These are phyloP conservation scores for Benthosema pterotum DNA, from an alignment of 2,797 vertebrate genomes.

Conservation along the genomic window DNA sequence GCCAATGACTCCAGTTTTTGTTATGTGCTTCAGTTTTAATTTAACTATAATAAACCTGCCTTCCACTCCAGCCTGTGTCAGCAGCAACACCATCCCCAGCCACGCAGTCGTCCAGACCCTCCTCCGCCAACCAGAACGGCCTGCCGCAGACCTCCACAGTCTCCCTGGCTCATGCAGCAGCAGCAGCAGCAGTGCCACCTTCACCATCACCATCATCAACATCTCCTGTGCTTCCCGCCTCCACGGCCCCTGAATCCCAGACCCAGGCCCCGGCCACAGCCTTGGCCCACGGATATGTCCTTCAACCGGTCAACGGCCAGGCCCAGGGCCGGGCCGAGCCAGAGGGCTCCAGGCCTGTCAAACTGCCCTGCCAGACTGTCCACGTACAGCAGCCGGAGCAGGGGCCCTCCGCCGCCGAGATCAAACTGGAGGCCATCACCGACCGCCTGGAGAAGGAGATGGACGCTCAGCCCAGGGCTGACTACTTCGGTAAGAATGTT, in stretches of 20 bases:
- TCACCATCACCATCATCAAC: background rate
- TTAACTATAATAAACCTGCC: no score
- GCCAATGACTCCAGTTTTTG: no score
- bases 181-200: no score
- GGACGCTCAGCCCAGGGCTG: constrained; percentile 89
- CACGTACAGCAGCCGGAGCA: constrained; percentile 71
- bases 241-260: constrained; percentile 43
- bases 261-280: constrained; percentile 19
- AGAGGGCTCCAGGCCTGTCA: constrained; percentile 73
- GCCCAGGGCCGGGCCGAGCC: constrained; percentile 41
- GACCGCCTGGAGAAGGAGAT: constrained; percentile 94
- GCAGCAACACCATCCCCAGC: constrained; percentile 14
- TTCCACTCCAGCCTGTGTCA: constrained; percentile 34
- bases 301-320: constrained; percentile 43
- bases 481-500: constrained; percentile 93
- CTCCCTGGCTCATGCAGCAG: constrained; percentile 22
- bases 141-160: constrained; percentile 21
- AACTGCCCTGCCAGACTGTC: constrained; percentile 82
- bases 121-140: constrained; percentile 47
- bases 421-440: constrained; percentile 93
- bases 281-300: constrained; percentile 29
- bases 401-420: constrained; percentile 84
- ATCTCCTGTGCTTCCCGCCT: constrained; percentile 11
- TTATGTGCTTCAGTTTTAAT: no score
- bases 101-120: constrained; percentile 31